These are phyloP conservation scores for Drosophila birchii DNA, from an alignment of 2,888 invertebrate species.

Conservation along the genomic window DNA sequence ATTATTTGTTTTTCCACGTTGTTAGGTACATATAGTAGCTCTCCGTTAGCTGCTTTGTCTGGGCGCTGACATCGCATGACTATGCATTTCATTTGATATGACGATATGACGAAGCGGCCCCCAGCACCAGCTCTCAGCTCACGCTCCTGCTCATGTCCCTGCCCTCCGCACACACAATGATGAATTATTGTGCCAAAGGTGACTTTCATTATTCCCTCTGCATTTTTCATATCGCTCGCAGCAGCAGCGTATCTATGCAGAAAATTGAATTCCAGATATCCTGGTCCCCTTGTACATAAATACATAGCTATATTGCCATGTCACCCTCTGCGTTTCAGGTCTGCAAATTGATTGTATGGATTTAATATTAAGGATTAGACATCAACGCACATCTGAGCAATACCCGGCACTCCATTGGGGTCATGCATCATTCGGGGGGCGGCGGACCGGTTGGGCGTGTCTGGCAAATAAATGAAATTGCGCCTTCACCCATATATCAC, in stretches of 20 bases:
- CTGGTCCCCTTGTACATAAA: conserved; percentile 41
- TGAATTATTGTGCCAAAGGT: conserved; percentile 73
- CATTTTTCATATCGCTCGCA: conserved; percentile 44
- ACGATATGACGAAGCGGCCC: conserved; percentile 27
- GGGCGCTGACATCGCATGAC: conserved; percentile 64
- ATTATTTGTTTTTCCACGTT: conserved; percentile 67
- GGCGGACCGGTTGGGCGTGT: conserved; percentile 26
- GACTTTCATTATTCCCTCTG: conserved; percentile 71
- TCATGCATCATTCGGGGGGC: conserved; percentile 41
- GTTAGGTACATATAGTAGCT: conserved; percentile 20
- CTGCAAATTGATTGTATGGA: conserved; percentile 75
- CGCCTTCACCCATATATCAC: conserved; percentile 35
- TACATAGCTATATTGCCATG: conserved; percentile 62
- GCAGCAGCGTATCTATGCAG: conserved; percentile 69
- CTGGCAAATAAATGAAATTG: conserved; percentile 44
- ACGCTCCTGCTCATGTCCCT: background rate
- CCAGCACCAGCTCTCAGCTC: background rate
- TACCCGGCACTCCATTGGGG: conserved; percentile 22
- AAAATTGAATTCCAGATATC: conserved; percentile 72
- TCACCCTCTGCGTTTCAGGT: conserved; percentile 54
- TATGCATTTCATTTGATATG: conserved; percentile 78
- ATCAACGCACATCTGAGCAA: conserved; percentile 64
- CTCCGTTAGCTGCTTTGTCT: conserved; percentile 30
- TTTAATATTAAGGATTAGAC: conserved; percentile 77
- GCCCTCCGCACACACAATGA: conserved; percentile 51